Evolutionary conservation across 2,888 invertebrate genomes (phyloP).

Genomic region (Mythimna ferrago): DNA sequence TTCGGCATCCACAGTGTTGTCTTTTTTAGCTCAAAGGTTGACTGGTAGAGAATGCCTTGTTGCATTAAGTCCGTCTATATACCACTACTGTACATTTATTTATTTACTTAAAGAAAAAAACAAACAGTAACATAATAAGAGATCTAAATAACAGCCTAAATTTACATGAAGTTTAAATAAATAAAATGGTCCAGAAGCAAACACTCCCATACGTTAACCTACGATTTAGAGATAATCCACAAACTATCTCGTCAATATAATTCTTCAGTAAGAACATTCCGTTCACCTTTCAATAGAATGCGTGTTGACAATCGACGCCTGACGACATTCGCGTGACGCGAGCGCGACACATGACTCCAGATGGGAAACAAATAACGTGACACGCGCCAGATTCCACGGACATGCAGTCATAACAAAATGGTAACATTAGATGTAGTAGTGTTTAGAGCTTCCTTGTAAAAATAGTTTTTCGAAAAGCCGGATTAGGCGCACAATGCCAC

Average conservation of each 20-base stretch:
- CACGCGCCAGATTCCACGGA: constrained; percentile 26
- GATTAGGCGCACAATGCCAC: no score
- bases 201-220: background rate
- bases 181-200: background rate
- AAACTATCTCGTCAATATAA: background rate
- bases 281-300: constrained; percentile 17
- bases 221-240: background rate
- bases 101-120: no score
- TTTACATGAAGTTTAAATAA: no score
- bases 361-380: constrained; percentile 34
- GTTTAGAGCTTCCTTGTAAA: background rate
- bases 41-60: no score
- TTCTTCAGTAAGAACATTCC: constrained; percentile 32
- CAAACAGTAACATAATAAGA: no score
- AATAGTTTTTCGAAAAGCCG: background rate
- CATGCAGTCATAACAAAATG: background rate
- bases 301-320: constrained; percentile 12
- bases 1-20: no score
- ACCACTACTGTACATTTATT: no score
- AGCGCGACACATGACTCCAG: constrained; percentile 9
- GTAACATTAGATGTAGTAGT: background rate
- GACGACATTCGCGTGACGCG: constrained; percentile 22
- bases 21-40: no score
- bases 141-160: no score
- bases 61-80: no score